Percentiles rank a stretch among this genome's conserved stretches.
Evolutionary conservation across 2,888 invertebrate genomes (phyloP).

Genomic region (Phlogophora meticulosa): DNA sequence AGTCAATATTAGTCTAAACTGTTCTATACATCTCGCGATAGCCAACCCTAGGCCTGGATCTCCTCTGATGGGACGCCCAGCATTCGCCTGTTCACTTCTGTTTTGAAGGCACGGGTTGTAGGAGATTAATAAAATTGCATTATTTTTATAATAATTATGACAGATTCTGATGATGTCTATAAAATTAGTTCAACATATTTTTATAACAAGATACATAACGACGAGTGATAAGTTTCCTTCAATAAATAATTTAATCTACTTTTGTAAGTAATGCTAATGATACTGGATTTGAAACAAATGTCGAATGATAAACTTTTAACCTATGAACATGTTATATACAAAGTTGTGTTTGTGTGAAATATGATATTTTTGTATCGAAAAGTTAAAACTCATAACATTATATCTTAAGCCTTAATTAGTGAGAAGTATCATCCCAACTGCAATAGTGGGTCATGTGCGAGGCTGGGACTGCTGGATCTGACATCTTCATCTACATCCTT

Average conservation of each 20-base stretch:
- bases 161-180: conserved; percentile 13
- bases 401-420: conserved; percentile 53
- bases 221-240: conserved; percentile 20
- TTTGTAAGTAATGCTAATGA: conserved; percentile 36
- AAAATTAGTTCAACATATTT: conserved; percentile 40
- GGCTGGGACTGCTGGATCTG: no score
- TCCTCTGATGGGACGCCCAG: no score
- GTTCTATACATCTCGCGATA: no score
- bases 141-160: conserved; percentile 41
- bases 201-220: conserved; percentile 29
- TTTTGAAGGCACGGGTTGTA: no score
- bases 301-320: conserved; percentile 54
- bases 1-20: no score
- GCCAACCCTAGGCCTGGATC: no score
- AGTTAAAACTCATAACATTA: conserved; percentile 44
- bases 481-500: no score
- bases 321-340: conserved; percentile 41
- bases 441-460: conserved; percentile 10
- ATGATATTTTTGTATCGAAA: conserved; percentile 60
- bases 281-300: conserved; percentile 56
- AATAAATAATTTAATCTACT: conserved; percentile 25
- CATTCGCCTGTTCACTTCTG: no score
- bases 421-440: conserved; percentile 28
- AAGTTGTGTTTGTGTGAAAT: conserved; percentile 42
- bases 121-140: background rate